These are phyloP conservation scores for Emberiza fucata DNA, from an alignment of 2,113 vertebrate species.

Conservation along the genomic window DNA sequence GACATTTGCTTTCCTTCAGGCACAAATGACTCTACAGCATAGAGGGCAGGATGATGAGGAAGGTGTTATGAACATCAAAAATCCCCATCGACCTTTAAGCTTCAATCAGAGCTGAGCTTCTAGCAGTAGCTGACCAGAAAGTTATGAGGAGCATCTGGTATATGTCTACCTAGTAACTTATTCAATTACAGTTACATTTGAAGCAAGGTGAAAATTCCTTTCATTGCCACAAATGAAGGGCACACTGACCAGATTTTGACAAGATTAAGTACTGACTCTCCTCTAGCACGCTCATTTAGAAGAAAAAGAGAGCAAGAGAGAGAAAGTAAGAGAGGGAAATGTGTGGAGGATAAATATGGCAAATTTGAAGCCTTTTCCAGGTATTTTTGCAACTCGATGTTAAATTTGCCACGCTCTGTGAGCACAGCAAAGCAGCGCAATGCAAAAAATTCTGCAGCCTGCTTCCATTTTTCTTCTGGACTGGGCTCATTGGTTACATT, in stretches of 20 bases:
- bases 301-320: background rate
- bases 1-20: background rate
- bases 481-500: slow-evolving; percentile 52
- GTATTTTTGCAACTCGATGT: slow-evolving; percentile 42
- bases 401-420: background rate
- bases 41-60: background rate
- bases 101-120: background rate
- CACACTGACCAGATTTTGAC: slow-evolving; percentile 52
- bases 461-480: slow-evolving; percentile 51
- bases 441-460: slow-evolving; percentile 49
- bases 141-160: background rate
- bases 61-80: background rate
- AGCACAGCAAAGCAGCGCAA: slow-evolving; percentile 4
- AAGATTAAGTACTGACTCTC: slow-evolving; percentile 37
- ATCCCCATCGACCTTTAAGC: background rate
- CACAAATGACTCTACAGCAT: background rate
- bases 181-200: slow-evolving; percentile 77
- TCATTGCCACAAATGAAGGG: slow-evolving; percentile 56
- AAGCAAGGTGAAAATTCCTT: slow-evolving; percentile 86
- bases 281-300: background rate
- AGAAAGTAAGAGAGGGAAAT: background rate
- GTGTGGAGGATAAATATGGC: slow-evolving; percentile 42
- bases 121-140: background rate
- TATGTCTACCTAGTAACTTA: background rate
- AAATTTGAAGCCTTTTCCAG: slow-evolving; percentile 53